Evolutionary conservation across 2,888 invertebrate genomes (phyloP), one percentile per base, ranked within the genome.

Genomic region (Agelastica alni): DNA sequence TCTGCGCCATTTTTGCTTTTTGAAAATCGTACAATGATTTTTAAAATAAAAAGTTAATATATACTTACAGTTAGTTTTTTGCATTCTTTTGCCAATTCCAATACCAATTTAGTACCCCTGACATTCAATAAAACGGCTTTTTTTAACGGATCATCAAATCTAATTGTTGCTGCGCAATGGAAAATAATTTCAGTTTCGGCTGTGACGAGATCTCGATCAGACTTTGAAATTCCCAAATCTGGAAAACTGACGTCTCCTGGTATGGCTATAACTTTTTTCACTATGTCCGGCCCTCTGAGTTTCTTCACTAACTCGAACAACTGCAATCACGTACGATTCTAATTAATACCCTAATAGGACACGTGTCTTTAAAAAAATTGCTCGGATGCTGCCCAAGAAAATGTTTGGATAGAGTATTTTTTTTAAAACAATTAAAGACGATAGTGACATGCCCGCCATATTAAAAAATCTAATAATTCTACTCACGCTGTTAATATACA

Each of bases 51-150:
- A n/a, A n/a, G n/a, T 2, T 2, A 4, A 36, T 14, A 36, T 14
- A 22, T 42, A 22, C 49, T 54, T 75, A 89, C 90, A 77, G 85
- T 79, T 37, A 98, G 79, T 4, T 91, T 83, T 69, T 89, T 89
- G 72, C 87, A 84, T 60, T 84, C 81, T 69, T 86, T 88, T 42
- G 90, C 95, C 49, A 98, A 75, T 6, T 91, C 87, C 53, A 98
- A 74, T 81, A 97, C 86, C 58, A 89, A 83, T 72, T 92, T 90
- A 0, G 96, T 96, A 28, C 95, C 97, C 51, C 93, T 82, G 0
- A 95, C 91, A 77, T 98, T 99, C 76, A 98, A 81, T 48, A 95
- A 79, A 4, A 97, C 91, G 0, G 98, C 95, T 62, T 85, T 86
- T 71, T 91, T 91, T 44, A 99, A 79, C 12, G 88, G 85, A 74